Conservation (phyloP, 2,888 invertebrate species). For the Acanthosepion pharaonis region DNA sequence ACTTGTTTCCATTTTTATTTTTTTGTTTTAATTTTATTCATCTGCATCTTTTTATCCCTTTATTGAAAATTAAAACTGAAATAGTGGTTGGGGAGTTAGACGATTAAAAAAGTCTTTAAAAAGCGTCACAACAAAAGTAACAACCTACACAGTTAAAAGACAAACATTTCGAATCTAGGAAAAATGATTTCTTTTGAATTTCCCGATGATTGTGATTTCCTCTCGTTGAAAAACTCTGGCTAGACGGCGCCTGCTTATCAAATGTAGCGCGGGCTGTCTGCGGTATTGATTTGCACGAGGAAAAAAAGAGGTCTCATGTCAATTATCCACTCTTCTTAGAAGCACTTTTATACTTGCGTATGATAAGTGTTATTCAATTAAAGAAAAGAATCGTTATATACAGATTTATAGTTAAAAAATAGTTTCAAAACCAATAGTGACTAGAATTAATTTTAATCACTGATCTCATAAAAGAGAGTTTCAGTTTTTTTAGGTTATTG, state of each 20-base stretch:
- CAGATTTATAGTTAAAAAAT: background rate
- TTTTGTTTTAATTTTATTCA: background rate
- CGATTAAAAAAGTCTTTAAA: background rate
- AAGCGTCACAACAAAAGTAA: background rate
- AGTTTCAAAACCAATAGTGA: background rate
- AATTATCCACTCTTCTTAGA: background rate
- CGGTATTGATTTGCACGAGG: background rate
- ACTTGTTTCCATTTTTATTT: background rate
- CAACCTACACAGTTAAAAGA: background rate
- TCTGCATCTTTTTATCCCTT: background rate
- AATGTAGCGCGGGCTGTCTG: constrained; percentile 4
- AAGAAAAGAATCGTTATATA: background rate
- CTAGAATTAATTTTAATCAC: too few species aligned
- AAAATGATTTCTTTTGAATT: background rate
- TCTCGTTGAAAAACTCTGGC: background rate
- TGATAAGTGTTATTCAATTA: background rate
- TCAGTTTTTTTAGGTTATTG: too few species aligned
- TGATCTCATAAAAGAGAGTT: too few species aligned
- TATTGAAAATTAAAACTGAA: background rate
- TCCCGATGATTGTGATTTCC: background rate
- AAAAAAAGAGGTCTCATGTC: background rate
- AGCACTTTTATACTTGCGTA: background rate
- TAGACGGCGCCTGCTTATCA: background rate
- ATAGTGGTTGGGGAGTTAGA: background rate
- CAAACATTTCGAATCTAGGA: background rate